A percentile compares a stretch with the other conserved stretches of the same genome.
phyloP scores from a whole-genome alignment of 2,113 vertebrate genomes.

The Oplegnathus fasciatus region DNA sequence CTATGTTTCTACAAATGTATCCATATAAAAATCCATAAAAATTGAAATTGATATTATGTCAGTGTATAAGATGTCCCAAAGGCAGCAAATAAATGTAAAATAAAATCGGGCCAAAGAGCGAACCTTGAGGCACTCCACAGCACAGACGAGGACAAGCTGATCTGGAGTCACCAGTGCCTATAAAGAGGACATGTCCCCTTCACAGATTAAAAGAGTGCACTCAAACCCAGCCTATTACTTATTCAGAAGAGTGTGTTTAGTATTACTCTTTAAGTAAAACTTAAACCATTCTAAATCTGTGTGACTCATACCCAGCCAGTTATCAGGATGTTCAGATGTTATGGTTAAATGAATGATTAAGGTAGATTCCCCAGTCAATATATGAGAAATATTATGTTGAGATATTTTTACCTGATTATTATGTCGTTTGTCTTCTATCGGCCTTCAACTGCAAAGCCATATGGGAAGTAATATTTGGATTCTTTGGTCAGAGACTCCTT shows the following conservation, averaged over 20 bases:
- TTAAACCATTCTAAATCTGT: not conserved
- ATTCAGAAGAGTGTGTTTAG: too few relatives aligned
- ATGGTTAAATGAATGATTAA: not conserved
- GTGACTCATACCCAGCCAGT: not conserved
- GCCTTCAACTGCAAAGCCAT: constrained; percentile 19
- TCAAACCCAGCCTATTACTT: not conserved
- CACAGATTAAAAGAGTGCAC: not conserved
- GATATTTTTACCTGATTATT: constrained; percentile 13
- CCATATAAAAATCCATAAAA: too few relatives aligned
- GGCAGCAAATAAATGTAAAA: too few relatives aligned
- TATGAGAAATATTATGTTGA: not conserved
- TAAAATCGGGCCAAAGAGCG: too few relatives aligned
- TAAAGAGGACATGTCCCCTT: not conserved
- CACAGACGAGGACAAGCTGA: not conserved
- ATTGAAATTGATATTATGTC: too few relatives aligned
- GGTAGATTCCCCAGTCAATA: not conserved
- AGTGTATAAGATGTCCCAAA: too few relatives aligned
- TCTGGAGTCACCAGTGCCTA: not conserved
- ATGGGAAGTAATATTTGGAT: constrained; percentile 55
- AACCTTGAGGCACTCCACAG: not conserved
- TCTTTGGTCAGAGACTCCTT: constrained; percentile 52
- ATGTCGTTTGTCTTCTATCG: constrained; percentile 17
- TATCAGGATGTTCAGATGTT: not conserved
- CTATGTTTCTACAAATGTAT: too few relatives aligned
- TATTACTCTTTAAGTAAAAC: not conserved